Conservation (phyloP, 2,797 vertebrate genomes). For the Peromyscus melanophrys region DNA sequence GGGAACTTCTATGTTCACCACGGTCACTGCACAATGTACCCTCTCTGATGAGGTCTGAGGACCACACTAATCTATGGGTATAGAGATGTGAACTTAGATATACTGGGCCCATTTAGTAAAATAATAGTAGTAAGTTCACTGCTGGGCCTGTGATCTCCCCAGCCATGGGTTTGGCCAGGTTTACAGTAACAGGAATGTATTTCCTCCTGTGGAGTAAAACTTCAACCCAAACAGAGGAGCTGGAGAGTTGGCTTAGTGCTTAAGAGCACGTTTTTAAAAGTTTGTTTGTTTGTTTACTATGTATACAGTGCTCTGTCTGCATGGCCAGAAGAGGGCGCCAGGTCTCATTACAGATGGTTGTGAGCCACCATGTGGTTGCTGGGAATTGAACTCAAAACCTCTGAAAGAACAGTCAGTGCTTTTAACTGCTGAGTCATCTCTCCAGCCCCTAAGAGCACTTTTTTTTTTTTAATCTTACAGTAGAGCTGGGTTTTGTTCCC, state of each 20-base stretch:
- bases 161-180: not conserved
- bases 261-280: not conserved
- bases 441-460: too few species aligned
- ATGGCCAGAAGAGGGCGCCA: too few species aligned
- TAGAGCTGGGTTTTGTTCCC: not conserved
- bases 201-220: not conserved
- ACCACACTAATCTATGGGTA: not conserved
- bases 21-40: not conserved
- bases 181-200: not conserved
- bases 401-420: too few species aligned
- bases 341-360: too few species aligned
- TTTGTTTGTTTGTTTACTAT: too few species aligned
- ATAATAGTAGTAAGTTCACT: not conserved
- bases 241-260: not conserved
- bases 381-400: too few species aligned
- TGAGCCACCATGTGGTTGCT: too few species aligned
- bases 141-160: not conserved
- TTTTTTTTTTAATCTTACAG: not conserved
- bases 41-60: not conserved
- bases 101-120: not conserved
- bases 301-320: too few species aligned
- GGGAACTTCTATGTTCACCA: not conserved
- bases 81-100: not conserved
- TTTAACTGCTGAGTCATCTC: too few species aligned
- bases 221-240: not conserved